Evolutionary conservation across 2,113 vertebrate species (phyloP).

Genomic region (Microtus montanus): DNA sequence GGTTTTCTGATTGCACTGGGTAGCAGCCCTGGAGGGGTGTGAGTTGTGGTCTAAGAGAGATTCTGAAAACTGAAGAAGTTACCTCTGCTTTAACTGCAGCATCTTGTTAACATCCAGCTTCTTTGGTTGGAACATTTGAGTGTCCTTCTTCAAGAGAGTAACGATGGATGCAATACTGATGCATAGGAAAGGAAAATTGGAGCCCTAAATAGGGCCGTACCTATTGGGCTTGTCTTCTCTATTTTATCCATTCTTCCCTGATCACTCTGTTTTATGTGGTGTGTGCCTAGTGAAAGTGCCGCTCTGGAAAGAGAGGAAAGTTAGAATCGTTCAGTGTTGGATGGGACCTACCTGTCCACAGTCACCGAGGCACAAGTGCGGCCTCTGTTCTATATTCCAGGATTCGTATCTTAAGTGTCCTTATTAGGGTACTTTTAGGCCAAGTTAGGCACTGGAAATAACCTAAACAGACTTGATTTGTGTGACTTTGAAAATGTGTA

Average conservation of each 20-base stretch:
- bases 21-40: background rate
- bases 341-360: conserved; percentile 10
- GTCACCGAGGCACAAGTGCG: background rate
- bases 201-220: background rate
- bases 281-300: background rate
- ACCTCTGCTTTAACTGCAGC: background rate
- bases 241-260: conserved; percentile 13
- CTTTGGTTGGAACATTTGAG: conserved; percentile 1
- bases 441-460: conserved; percentile 70
- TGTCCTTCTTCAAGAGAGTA: background rate
- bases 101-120: background rate
- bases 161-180: background rate
- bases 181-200: background rate
- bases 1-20: background rate
- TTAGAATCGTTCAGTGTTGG: background rate
- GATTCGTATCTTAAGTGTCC: conserved; percentile 71
- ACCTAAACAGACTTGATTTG: conserved; percentile 75
- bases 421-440: conserved; percentile 60
- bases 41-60: background rate
- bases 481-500: conserved; percentile 78
- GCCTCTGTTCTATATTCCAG: conserved; percentile 46
- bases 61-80: too few relatives aligned
- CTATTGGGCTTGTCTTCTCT: background rate
- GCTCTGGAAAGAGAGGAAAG: background rate
- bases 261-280: conserved; percentile 40